These are phyloP conservation scores for Machaerirhynchus nigripectus DNA, from an alignment of 2,113 vertebrate species.

Conservation along the genomic window DNA sequence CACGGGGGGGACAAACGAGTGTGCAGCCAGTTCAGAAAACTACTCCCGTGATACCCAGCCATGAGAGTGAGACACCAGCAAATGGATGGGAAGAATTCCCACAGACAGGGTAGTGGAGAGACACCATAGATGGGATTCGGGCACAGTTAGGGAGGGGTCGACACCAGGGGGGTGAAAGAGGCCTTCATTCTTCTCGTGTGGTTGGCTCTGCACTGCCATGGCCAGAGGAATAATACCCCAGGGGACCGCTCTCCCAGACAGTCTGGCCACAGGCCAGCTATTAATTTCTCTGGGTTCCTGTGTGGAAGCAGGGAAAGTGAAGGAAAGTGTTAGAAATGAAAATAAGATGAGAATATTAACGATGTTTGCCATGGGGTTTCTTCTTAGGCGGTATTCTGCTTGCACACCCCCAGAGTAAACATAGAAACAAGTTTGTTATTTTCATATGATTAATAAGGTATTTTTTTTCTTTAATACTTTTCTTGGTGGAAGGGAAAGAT, in stretches of 20 bases:
- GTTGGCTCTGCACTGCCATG: neutral
- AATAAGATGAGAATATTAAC: neutral
- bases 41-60: neutral
- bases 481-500: neutral
- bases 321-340: neutral
- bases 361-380: neutral
- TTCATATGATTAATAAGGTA: neutral
- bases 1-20: fast-evolving
- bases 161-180: neutral
- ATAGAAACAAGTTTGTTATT: neutral
- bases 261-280: neutral
- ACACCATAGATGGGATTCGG: neutral
- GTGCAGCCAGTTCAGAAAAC: neutral
- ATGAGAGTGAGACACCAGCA: neutral
- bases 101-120: neutral
- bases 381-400: neutral
- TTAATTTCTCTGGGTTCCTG: neutral
- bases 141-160: neutral
- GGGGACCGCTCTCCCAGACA: neutral
- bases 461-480: neutral
- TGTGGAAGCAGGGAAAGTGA: neutral
- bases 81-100: neutral
- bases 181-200: neutral
- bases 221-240: neutral
- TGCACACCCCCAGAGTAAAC: neutral